These are phyloP conservation scores for Pseudorhombus dupliciocellatus DNA, from an alignment of 2,113 vertebrate genomes.

Conservation along the genomic window DNA sequence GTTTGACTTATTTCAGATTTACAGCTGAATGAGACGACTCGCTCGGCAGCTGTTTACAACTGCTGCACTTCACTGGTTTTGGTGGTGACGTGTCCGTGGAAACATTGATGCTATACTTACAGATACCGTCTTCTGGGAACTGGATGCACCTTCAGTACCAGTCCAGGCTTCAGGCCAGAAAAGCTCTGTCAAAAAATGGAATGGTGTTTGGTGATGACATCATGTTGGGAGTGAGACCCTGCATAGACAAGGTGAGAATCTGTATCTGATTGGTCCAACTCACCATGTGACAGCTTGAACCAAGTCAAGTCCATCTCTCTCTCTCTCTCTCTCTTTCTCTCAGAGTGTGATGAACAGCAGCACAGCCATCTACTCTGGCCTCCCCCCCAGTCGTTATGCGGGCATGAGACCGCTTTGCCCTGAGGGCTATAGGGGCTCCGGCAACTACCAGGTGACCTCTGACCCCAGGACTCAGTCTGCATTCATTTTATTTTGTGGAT, in stretches of 20 bases:
- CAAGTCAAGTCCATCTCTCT: background rate
- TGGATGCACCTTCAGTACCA: constrained; percentile 99
- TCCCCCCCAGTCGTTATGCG: constrained; percentile 82
- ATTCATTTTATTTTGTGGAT: background rate
- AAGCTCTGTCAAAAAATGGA: constrained; percentile 97
- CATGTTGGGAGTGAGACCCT: constrained; percentile 97
- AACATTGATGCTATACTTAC: constrained; percentile 7
- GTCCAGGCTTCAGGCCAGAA: constrained; percentile 94
- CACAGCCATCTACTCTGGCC: constrained; percentile 63
- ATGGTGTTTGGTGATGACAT: constrained; percentile 94
- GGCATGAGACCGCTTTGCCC: constrained; percentile 92
- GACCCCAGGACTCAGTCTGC: background rate
- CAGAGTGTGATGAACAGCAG: constrained; percentile 91
- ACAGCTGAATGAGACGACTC: too few species aligned
- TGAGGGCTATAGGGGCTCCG: constrained; percentile 86
- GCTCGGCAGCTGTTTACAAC: too few species aligned
- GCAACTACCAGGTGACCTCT: constrained; percentile 88
- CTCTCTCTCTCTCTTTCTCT: background rate
- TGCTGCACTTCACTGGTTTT: too few species aligned
- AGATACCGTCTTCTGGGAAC: constrained; percentile 98
- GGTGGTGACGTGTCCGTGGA: too few species aligned
- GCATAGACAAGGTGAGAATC: constrained; percentile 90
- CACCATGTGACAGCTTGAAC: background rate
- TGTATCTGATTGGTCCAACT: constrained; percentile 6
- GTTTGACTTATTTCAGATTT: too few species aligned